Conservation (phyloP, 2,113 vertebrate species). For the Campylorhamphus procurvoides region DNA sequence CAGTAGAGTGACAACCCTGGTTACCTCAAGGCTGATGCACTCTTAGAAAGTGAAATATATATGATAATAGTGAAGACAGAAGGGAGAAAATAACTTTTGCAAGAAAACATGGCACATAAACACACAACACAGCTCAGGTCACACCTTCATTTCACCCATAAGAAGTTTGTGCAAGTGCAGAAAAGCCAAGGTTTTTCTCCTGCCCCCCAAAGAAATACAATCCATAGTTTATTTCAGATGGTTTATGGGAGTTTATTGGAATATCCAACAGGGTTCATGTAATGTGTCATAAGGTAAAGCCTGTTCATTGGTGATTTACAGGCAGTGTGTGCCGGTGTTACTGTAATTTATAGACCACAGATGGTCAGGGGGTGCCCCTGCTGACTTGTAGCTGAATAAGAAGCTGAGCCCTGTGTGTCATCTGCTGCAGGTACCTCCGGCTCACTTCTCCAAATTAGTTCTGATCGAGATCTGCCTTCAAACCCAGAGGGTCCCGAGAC, state of each 20-base stretch:
- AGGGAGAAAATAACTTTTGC: neutral
- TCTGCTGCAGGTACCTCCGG: constrained; percentile 70
- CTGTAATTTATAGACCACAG: constrained; percentile 85
- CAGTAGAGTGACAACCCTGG: neutral
- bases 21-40: constrained; percentile 5
- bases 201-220: constrained; percentile 74
- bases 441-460: constrained; percentile 71
- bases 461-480: constrained; percentile 40
- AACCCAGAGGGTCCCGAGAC: constrained; percentile 4
- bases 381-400: constrained; percentile 79
- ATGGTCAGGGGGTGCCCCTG: constrained; percentile 78
- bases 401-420: constrained; percentile 74
- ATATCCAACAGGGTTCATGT: constrained; percentile 83
- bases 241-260: constrained; percentile 82
- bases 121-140: neutral
- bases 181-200: constrained; percentile 58
- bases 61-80: neutral
- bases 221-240: constrained; percentile 74
- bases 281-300: constrained; percentile 81
- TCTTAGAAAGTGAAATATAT: constrained; percentile 40
- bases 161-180: constrained; percentile 23
- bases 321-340: constrained; percentile 76
- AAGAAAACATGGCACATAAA: neutral
- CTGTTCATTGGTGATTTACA: constrained; percentile 83
- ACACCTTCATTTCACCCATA: constrained; percentile 4